Evolutionary conservation across 1,140 invertebrate species (phyloP).

Genomic region (Megalonaias nervosa): DNA sequence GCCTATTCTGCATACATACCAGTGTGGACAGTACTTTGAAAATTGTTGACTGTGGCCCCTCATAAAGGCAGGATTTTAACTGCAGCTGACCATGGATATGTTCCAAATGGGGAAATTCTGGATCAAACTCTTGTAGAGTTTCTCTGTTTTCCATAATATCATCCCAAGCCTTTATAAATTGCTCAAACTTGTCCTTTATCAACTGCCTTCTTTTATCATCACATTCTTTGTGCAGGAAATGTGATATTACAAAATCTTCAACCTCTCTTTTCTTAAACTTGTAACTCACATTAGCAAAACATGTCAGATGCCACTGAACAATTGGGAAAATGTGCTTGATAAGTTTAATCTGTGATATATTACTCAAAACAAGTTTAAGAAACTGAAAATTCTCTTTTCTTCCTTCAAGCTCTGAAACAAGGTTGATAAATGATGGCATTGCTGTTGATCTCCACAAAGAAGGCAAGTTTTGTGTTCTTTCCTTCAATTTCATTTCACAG

Average conservation of each 20-base stretch:
- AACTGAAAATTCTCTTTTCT: not conserved
- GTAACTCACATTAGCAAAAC: slow-evolving; percentile 7
- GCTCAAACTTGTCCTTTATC: slow-evolving; percentile 9
- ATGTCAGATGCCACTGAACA: slow-evolving; percentile 17
- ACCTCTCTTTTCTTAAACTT: slow-evolving; percentile 8
- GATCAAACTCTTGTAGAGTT: not conserved
- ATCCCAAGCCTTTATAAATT: slow-evolving; percentile 8
- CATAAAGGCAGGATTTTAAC: slow-evolving; percentile 10
- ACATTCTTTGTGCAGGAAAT: not conserved
- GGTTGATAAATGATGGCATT: slow-evolving; percentile 1
- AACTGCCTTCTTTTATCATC: not conserved
- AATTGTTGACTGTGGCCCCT: not conserved
- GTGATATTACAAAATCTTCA: slow-evolving; percentile 1
- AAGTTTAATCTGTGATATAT: not conserved
- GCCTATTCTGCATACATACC: slow-evolving; percentile 12
- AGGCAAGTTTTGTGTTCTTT: not conserved
- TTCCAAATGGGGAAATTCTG: not conserved
- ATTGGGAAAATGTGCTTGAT: slow-evolving; percentile 8
- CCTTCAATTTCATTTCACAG: not conserved
- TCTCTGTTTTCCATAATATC: not conserved
- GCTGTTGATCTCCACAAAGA: slow-evolving; percentile 1
- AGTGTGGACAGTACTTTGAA: slow-evolving; percentile 12
- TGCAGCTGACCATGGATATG: not conserved
- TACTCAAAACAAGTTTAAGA: not conserved
- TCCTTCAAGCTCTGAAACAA: not conserved